A percentile compares a stretch with the other conserved stretches of the same genome.
phyloP scores from a whole-genome alignment of 2,888 invertebrate species.

The Thereva nobilitata region DNA sequence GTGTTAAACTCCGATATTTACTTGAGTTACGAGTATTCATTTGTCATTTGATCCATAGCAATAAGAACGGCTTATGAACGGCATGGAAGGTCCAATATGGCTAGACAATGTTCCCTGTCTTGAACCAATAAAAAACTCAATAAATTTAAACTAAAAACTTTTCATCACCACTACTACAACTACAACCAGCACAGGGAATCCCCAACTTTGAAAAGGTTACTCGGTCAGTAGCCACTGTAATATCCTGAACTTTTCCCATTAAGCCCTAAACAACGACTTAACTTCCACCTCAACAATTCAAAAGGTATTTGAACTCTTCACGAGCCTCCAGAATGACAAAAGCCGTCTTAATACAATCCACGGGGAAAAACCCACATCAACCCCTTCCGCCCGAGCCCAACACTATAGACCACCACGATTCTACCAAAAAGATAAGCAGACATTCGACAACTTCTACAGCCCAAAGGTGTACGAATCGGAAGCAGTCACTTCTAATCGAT shows the following conservation, averaged over 20 bases:
- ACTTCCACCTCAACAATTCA: neutral
- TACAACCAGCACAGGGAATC: neutral
- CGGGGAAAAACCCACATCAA: too few species aligned
- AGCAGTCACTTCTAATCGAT: neutral
- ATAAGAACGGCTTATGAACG: too few species aligned
- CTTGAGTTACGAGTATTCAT: too few species aligned
- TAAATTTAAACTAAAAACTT: neutral
- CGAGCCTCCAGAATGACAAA: slow-evolving; percentile 9
- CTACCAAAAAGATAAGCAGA: neutral
- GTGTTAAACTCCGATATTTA: too few species aligned
- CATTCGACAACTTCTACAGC: too few species aligned
- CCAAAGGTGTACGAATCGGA: too few species aligned
- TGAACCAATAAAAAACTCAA: too few species aligned
- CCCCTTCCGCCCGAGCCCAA: neutral
- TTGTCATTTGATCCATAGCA: too few species aligned
- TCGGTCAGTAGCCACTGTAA: slow-evolving; percentile 44
- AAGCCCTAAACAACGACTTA: slow-evolving; percentile 2
- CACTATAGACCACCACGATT: neutral
- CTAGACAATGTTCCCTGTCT: too few species aligned
- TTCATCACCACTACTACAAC: slow-evolving; percentile 1
- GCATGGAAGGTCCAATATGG: too few species aligned
- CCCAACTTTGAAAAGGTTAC: slow-evolving; percentile 39
- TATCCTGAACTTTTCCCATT: slow-evolving; percentile 34
- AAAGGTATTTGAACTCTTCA: slow-evolving; percentile 29
- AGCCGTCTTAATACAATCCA: neutral